A percentile compares a stretch with the other conserved stretches of the same genome.
Conservation (phyloP, 2,797 vertebrate species). For the Pterois miles region DNA sequence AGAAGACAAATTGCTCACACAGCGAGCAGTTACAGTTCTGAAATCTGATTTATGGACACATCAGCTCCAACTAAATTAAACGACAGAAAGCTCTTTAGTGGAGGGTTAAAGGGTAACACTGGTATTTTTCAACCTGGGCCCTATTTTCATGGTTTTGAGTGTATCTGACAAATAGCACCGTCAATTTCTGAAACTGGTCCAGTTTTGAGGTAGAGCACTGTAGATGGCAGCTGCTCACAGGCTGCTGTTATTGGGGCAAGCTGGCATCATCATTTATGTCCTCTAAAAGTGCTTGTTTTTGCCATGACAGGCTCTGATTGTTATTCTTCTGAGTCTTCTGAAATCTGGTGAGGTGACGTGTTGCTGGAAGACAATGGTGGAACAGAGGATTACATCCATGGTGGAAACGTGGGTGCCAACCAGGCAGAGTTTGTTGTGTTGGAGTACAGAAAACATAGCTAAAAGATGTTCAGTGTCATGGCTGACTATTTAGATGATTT, state of each 20-base stretch:
- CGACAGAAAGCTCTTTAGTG: slow-evolving; percentile 8
- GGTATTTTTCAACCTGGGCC: background rate
- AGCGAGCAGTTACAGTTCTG: slow-evolving; percentile 7
- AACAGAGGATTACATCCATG: too few relatives aligned
- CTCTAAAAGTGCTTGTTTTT: background rate
- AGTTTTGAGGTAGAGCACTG: background rate
- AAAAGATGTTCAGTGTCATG: too few relatives aligned
- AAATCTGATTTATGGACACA: slow-evolving; percentile 42
- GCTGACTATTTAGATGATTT: too few relatives aligned
- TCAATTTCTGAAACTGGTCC: background rate
- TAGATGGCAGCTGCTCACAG: too few relatives aligned
- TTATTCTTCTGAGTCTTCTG: too few relatives aligned
- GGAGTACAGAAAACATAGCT: too few relatives aligned
- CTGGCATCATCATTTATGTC: background rate
- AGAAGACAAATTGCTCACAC: slow-evolving; percentile 33
- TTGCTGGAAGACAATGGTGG: too few relatives aligned
- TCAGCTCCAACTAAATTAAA: slow-evolving; percentile 24
- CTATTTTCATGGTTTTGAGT: background rate
- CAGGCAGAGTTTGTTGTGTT: too few relatives aligned
- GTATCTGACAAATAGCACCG: background rate
- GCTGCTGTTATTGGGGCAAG: background rate
- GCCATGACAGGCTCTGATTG: too few relatives aligned
- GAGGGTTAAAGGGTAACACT: slow-evolving; percentile 4
- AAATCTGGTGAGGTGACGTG: too few relatives aligned
- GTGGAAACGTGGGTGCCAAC: too few relatives aligned